Base-by-base conservation (phyloP, 2,113 vertebrate species). In the Ictalurus furcatus region DNA sequence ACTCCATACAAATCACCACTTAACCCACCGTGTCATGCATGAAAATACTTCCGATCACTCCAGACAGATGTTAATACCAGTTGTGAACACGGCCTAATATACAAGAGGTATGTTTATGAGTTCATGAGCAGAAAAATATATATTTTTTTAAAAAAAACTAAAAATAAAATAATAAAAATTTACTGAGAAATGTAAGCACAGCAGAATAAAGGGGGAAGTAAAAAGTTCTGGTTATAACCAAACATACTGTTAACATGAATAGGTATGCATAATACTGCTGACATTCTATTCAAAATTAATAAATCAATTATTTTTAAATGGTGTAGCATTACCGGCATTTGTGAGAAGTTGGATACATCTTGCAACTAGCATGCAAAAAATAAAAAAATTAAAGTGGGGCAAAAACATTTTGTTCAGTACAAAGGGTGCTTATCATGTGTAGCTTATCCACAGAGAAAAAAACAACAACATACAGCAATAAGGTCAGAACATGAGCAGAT, bases 81-180 rank as follows among this genome's bases (percentile, higher is more conserved):
- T 58, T 63, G 58, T 84, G 59, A 84, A 63, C 34, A 84, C 44
- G 81, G 37, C 12, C 59, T 84, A 81, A 89, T 90, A 85, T 54
- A 88, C 3, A 90, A 85, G 69, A 86, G 85, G n/a, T 90, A 61
- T 88, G 92, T 86, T 88, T 56, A 44, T 44, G 44, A 48, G 44
- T 48, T 48, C 44, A 48, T 8, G 6, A 48, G 44, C 6, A 48
- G 6, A 7, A 0, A 7, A 3, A 40, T 40, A 40, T 40, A 40
- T 40, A 40, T 40, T n/a, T n/a, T n/a, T n/a, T 34, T 34, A 34
- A 44, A 44, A 44, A 5, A 44, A 44, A 44, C 4, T 5, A 5
- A 44, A 44, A 44, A 44, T 5, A 0, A 34, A 34, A 34, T 34
- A 34, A 34, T 34, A 34, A 40, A 40, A 40, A 40, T 88, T 89